Evolutionary conservation across 2,888 invertebrate genomes (phyloP).

Genomic region (Trichogramma dendrolimi): DNA sequence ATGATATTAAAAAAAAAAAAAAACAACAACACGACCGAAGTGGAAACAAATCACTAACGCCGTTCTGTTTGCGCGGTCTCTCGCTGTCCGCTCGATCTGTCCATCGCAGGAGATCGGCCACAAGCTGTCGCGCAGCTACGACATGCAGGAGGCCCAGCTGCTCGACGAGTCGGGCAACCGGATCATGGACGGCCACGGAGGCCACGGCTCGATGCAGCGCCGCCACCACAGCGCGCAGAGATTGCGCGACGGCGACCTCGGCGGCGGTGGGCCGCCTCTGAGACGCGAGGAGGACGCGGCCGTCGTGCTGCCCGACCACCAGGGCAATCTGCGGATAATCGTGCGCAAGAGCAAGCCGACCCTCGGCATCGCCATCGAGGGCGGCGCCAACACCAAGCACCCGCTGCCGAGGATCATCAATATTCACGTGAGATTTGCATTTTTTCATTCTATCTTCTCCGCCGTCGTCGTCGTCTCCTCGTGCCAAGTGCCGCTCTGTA

Average conservation of each 20-base stretch:
- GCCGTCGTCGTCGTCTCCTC: too few relatives aligned
- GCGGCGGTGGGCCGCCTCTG: slow-evolving; percentile 33
- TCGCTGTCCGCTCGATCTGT: background rate
- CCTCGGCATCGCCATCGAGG: slow-evolving; percentile 94
- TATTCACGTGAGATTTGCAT: slow-evolving; percentile 74
- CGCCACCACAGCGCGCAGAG: slow-evolving; percentile 49
- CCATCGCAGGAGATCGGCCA: slow-evolving; percentile 73
- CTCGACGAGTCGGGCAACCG: slow-evolving; percentile 46
- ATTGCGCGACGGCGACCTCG: slow-evolving; percentile 41
- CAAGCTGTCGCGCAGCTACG: slow-evolving; percentile 81
- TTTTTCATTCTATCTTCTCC: too few relatives aligned
- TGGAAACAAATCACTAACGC: background rate
- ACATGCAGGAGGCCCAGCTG: slow-evolving; percentile 68
- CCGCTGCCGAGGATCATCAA: slow-evolving; percentile 92
- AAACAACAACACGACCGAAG: background rate
- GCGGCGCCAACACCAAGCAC: slow-evolving; percentile 93
- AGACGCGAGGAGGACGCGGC: slow-evolving; percentile 66
- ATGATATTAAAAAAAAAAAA: background rate
- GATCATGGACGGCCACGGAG: slow-evolving; percentile 36
- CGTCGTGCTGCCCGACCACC: slow-evolving; percentile 77
- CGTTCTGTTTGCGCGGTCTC: background rate
- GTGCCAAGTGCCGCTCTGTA: too few relatives aligned
- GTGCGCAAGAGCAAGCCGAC: slow-evolving; percentile 92
- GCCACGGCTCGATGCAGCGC: slow-evolving; percentile 44
- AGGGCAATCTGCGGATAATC: slow-evolving; percentile 81